These are phyloP conservation scores for Plotosus lineatus DNA, from an alignment of 2,113 vertebrate genomes.

Conservation along the genomic window DNA sequence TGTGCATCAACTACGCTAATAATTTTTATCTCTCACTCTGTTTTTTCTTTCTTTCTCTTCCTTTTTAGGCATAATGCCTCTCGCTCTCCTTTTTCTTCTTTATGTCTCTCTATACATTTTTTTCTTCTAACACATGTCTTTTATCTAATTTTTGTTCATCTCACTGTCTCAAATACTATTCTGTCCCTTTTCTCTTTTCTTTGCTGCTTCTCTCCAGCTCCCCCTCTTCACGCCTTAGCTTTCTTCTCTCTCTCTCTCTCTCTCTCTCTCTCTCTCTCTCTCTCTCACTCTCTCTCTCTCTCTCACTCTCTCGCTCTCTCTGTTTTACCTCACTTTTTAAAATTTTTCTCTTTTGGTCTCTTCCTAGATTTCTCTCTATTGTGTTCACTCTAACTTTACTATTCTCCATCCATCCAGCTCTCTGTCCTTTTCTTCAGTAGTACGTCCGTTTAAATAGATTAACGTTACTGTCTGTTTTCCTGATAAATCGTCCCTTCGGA, in stretches of 20 bases:
- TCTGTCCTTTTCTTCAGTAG: background rate
- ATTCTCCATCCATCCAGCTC: background rate
- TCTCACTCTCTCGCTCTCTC: background rate
- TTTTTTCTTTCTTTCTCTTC: background rate
- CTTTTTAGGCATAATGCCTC: too few relatives aligned
- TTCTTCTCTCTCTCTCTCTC: conserved; percentile 35
- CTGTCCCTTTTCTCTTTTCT: too few relatives aligned
- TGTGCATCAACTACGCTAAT: background rate
- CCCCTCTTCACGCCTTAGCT: background rate
- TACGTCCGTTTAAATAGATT: conserved; percentile 1
- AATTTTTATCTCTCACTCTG: background rate
- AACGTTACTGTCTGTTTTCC: conserved; percentile 60
- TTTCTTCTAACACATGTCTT: too few relatives aligned
- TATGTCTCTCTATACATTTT: background rate
- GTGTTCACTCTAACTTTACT: background rate
- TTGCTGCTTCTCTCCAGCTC: background rate
- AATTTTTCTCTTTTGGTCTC: conserved; percentile 15
- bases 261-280: conserved; percentile 4
- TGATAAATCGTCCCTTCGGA: conserved; percentile 62
- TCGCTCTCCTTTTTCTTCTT: background rate
- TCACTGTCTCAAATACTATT: too few relatives aligned
- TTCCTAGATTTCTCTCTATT: background rate
- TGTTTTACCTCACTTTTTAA: background rate
- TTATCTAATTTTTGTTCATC: too few relatives aligned
- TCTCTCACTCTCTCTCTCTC: conserved; percentile 3